Evolutionary conservation across 2,888 invertebrate genomes (phyloP).

Genomic region (Acrobeloides nanus): DNA sequence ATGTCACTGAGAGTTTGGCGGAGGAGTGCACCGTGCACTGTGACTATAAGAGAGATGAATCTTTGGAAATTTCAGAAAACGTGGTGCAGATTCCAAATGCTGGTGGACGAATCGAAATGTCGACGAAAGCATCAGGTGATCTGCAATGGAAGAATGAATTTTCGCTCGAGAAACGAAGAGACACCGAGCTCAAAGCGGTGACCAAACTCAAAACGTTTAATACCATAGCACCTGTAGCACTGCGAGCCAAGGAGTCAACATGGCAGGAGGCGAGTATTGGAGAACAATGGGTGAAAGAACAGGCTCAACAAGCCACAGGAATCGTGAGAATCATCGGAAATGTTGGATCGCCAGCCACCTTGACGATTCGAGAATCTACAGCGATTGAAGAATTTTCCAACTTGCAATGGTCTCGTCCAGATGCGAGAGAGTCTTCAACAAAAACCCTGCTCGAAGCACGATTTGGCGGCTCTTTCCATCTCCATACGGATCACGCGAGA

Average conservation of each 20-base stretch:
- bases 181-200: conserved; percentile 6
- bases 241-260: conserved; percentile 14
- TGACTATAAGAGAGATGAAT: conserved; percentile 16
- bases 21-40: conserved; percentile 18
- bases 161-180: conserved; percentile 9
- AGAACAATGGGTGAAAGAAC: conserved; percentile 20
- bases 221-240: conserved; percentile 13
- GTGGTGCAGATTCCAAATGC: conserved; percentile 12
- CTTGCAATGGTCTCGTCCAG: conserved; percentile 30
- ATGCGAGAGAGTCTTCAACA: conserved; percentile 14
- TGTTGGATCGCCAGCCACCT: conserved; percentile 19
- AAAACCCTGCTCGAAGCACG: conserved; percentile 27
- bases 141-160: conserved; percentile 15
- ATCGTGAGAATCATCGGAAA: conserved; percentile 21
- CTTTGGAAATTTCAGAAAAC: conserved; percentile 12
- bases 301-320: not conserved
- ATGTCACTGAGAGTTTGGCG: conserved; percentile 13
- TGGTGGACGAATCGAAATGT: conserved; percentile 31
- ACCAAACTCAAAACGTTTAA: not conserved
- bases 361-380: conserved; percentile 27
- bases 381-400: conserved; percentile 36
- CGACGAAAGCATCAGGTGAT: conserved; percentile 19
- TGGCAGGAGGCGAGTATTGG: conserved; percentile 6
- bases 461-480: conserved; percentile 26
- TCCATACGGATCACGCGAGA: conserved; percentile 19